phyloP scores from a whole-genome alignment of 1,140 invertebrate genomes.

The Platyscapa corneri region DNA sequence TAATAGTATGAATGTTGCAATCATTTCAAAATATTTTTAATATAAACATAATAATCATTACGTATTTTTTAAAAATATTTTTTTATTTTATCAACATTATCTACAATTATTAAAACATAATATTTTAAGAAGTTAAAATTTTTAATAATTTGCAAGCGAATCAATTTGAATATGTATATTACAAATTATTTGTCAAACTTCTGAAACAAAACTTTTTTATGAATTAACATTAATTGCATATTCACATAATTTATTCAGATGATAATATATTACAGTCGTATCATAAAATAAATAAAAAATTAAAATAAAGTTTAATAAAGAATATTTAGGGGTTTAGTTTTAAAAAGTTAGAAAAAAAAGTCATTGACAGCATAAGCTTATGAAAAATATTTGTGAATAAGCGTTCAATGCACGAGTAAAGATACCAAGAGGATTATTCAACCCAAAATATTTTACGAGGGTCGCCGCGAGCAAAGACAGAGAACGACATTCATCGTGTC shows the following conservation, averaged over 20 bases:
- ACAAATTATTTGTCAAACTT: too few relatives aligned
- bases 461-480: background rate
- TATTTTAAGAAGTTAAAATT: too few relatives aligned
- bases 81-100: too few relatives aligned
- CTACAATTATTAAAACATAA: too few relatives aligned
- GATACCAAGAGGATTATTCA: conserved; percentile 48
- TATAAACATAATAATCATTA: too few relatives aligned
- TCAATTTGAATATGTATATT: too few relatives aligned
- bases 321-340: too few relatives aligned
- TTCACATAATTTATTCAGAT: background rate
- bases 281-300: conserved; percentile 3
- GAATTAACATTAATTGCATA: background rate
- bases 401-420: conserved; percentile 27
- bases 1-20: too few relatives aligned
- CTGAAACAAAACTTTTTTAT: background rate
- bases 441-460: conserved; percentile 40
- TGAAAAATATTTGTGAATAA: conserved; percentile 24
- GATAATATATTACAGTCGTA: background rate
- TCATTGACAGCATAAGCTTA: background rate
- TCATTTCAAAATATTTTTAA: too few relatives aligned
- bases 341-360: background rate
- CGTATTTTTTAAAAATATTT: background rate
- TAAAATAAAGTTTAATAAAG: background rate
- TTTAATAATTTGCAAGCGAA: too few relatives aligned
- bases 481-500: conserved; percentile 14